Percentiles rank a stretch among this genome's conserved stretches.
phyloP scores from a whole-genome alignment of 2,888 invertebrate species.

The Scaptomyza reducta region DNA sequence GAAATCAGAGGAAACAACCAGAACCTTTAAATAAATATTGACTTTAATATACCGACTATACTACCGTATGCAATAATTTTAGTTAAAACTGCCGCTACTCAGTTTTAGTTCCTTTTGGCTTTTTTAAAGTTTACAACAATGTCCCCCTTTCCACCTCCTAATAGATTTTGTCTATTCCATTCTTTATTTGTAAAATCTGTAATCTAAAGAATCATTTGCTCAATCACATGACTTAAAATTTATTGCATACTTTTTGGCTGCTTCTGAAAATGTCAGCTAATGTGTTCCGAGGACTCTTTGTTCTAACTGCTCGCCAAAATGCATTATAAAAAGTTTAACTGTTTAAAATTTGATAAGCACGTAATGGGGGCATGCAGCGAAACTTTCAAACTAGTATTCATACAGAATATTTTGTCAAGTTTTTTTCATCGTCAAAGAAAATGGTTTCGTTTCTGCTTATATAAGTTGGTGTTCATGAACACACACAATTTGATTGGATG shows the following conservation, averaged over 20 bases:
- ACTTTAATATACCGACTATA: no score
- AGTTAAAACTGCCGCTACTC: no score
- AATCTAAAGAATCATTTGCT: background rate
- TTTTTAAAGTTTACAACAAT: no score
- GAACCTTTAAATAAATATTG: no score
- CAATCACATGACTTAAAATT: conserved; percentile 12
- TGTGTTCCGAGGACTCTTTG: background rate
- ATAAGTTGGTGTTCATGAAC: background rate
- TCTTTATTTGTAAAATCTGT: no score
- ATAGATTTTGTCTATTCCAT: no score
- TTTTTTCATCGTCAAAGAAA: conserved; percentile 3
- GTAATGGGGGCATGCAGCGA: conserved; percentile 1
- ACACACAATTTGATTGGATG: conserved; percentile 7
- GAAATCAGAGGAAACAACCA: no score
- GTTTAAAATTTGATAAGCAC: background rate
- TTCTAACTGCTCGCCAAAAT: background rate
- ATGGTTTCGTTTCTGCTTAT: conserved; percentile 5
- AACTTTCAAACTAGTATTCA: background rate
- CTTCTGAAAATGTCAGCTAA: conserved; percentile 21
- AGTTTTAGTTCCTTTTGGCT: no score
- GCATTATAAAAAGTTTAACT: background rate
- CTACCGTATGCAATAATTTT: no score
- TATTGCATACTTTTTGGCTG: conserved; percentile 53
- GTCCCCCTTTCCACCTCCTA: no score
- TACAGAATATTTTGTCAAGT: conserved; percentile 7